These are phyloP conservation scores for Acanthopleura granulata DNA, from an alignment of 2,888 invertebrate genomes.

Conservation along the genomic window DNA sequence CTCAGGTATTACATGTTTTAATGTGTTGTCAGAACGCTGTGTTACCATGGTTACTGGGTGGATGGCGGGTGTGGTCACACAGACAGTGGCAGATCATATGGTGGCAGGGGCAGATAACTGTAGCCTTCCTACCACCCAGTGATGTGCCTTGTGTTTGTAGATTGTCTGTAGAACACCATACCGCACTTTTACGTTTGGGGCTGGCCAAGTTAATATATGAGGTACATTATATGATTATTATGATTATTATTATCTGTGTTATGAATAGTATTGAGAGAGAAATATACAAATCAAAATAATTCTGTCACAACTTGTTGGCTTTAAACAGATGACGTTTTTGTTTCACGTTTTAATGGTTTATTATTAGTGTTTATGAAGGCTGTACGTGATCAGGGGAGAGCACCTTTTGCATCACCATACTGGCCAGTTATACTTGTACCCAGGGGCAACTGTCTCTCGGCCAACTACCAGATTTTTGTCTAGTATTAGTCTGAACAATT, in stretches of 20 bases:
- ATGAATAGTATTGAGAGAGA: background rate
- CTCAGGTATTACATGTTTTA: constrained; percentile 18
- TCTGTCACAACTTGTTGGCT: constrained; percentile 13
- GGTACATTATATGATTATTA: background rate
- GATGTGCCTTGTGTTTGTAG: background rate
- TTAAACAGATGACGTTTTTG: constrained; percentile 10
- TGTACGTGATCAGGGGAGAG: background rate
- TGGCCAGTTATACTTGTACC: no score
- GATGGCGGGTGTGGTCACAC: no score
- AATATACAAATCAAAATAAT: constrained; percentile 15
- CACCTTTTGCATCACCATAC: no score
- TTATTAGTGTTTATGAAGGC: background rate
- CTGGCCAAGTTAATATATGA: background rate
- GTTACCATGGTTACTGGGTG: background rate
- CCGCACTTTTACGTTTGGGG: background rate
- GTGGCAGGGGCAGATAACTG: no score
- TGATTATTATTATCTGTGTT: constrained; percentile 15
- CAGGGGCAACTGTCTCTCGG: no score
- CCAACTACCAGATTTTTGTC: no score
- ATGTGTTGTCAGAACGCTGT: constrained; percentile 4
- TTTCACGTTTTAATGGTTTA: constrained; percentile 9
- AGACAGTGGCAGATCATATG: no score
- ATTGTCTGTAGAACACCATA: constrained; percentile 1
- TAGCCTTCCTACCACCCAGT: no score
- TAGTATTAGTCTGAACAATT: no score